Base-by-base conservation (phyloP, 1,140 invertebrate genomes). In the Bombus breviceps region DNA sequence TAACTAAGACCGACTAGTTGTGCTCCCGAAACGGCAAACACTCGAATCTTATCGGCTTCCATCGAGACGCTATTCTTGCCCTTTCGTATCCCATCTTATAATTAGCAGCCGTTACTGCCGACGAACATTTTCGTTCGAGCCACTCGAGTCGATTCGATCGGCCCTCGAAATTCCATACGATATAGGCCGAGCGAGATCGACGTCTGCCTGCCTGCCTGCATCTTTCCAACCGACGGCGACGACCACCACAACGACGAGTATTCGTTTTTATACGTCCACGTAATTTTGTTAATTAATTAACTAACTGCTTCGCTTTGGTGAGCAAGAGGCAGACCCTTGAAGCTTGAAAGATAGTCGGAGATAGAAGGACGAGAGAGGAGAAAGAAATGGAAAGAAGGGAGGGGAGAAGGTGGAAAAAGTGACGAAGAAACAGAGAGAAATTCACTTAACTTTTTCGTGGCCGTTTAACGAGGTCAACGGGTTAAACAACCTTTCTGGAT, bases 261-360 rank as follows among this genome's bases (percentile, higher is more conserved):
- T 76, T 15, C 64, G 22, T 74, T 76, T 76, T 64, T 69, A 53
- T 74, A 15, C 72, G n/a, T 68, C 73, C 77, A 10, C 62, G 69
- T 85, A 87, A 87, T 87, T 85, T 85, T 84, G 59, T n/a, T 87
- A 87, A 87, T 87, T 87, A 87, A 87, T 87, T 85, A 87, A 86
- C 64, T 37, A 69, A 79, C 57, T 59, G 82, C 12, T 76, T 83
- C 73, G 53, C 57, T 47, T 69, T n/a, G n/a, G 15, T 8, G 68
- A 22, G 34, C 57, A 43, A 66, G 37, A 43, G 41, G 78, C 13
- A 9, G 39, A 32, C 37, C 13, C 71, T 85, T 68, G 78, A 85
- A n/a, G 37, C 66, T 81, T 41, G 37, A 72, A 66, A 66, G 75
- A 86, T 86, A 41, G 64, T 39, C 25, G 62, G 37, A 47, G 76